Base-by-base conservation (phyloP, 1,140 invertebrate genomes). In the Euura lappo region DNA sequence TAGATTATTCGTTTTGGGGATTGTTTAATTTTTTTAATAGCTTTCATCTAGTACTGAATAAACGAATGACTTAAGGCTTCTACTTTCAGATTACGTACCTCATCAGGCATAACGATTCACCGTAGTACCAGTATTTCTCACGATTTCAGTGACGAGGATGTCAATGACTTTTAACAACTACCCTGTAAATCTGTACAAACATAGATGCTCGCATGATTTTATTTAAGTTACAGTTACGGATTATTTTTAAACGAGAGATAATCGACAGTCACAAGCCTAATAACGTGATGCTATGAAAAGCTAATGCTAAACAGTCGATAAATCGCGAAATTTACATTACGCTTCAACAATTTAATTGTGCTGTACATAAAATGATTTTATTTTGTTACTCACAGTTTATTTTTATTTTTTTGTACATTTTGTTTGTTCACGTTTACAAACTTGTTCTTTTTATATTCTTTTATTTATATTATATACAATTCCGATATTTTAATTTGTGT, bases 151-250 rank as follows among this genome's bases (percentile, higher is more conserved):
- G 76, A 80, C 66, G 73, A 77, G 47, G 71, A 74, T 60, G 76
- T 79, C 66, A 42, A 45, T n/a, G 65, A 13, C 44, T 65, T 42
- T 66, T 46, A 71, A 71, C 10, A 68, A 72, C 8, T 6, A 74
- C 68, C 75, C 69, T 77, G 77, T 76, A 76, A 71, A 77, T 77
- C 70, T 79, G 73, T 78, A 73, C 75, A 76, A 47, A 73, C 71
- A 47, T 28, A 60, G 13, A 60, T n/a, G 13, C 51, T 11, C 6
- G 51, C 51, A 60, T n/a, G 51, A 60, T 60, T 60, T 60, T 60
- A 60, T 60, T 60, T 60, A 11, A 60, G 51, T 60, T 6, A 6
- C 51, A 60, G 4, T 28, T 28, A 28, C 3, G 28, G 28, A 28
- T 28, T 28, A 28, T 28, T 28, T 28, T 28, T 28, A 28, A 28